Evolutionary conservation across 1,140 invertebrate species (phyloP), one percentile per base, ranked within the genome.

Genomic region (Dufourea novaeangliae): DNA sequence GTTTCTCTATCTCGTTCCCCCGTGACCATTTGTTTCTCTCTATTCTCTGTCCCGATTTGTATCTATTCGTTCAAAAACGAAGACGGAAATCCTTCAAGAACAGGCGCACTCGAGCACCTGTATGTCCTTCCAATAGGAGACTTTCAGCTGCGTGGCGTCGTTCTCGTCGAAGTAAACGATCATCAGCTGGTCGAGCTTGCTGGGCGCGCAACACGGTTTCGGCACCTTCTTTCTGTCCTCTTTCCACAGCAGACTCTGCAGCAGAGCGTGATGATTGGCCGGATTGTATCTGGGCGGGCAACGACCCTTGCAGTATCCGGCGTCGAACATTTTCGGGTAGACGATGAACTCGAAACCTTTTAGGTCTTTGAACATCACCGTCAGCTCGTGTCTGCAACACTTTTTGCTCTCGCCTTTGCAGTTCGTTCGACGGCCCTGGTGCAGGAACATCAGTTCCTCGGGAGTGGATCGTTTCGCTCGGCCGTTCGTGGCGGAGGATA

Each of bases 61-160:
- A 8, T 52, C 27, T 22, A 10, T 4, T 27, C 5, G 20, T 0
- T 7, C 44, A 20, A 27, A 20, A 1, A 52, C 14, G 17, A 20
- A 12, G 11, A 20, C 32, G 12, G 20, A 41, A 27, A 14, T 10
- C 5, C 20, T 52, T 80, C 94, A 96, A 61, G 95, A 95, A 90
- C 96, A 97, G 61, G 95, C 95, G 88, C 96, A 97, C 88, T 96
- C 95, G 32, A 94, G 83, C 22, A 96, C 95, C 80, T 94, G 93
- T 93, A 96, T 96, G 80, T 96, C 94, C 78, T 95, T 94, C 95
- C 95, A 96, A 39, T 94, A 94, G 17, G 95, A 94, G 37, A 96
- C 93, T 77, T 95, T 94, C n/a, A 96, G 90, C 86, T 94, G 94
- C 8, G 93, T 93, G 2, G 92, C 89, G 76, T 95, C 93, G 63